These are phyloP conservation scores for Rambutsinella grinnellia DNA, from an alignment of 2,888 invertebrate species.

Conservation along the genomic window DNA sequence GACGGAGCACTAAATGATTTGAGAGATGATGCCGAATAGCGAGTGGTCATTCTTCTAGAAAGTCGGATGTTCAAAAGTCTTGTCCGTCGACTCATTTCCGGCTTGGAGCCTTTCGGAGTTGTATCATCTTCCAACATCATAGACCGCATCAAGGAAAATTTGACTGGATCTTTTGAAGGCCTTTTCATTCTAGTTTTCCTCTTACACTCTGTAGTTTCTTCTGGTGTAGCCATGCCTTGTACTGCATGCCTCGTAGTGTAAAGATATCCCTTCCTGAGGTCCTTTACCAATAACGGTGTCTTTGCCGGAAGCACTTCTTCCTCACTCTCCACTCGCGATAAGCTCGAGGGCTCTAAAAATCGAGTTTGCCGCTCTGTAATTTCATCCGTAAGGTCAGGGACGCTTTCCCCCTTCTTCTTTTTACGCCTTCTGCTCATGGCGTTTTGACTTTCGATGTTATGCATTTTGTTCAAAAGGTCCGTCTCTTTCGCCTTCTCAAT, in stretches of 20 bases:
- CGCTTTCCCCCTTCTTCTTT: not conserved
- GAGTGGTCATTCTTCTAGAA: no score
- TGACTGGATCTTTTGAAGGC: no score
- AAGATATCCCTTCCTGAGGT: not conserved
- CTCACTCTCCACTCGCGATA: not conserved
- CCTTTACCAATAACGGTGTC: not conserved
- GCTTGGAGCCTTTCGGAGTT: no score
- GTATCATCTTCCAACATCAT: no score
- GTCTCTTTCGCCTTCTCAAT: slow-evolving; percentile 14
- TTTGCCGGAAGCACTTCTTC: not conserved
- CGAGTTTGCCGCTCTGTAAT: not conserved
- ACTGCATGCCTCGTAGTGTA: not conserved
- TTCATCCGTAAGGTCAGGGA: not conserved
- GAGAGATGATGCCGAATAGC: no score
- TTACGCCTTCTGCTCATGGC: not conserved
- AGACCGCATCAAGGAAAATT: no score
- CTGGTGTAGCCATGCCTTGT: not conserved
- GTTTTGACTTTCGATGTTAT: slow-evolving; percentile 1
- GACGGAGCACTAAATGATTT: no score
- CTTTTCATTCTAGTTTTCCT: not conserved
- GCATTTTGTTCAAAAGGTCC: not conserved
- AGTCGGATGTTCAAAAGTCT: no score
- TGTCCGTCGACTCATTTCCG: no score
- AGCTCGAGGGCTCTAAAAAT: not conserved
- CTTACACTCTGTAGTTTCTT: not conserved